Percentiles rank a stretch among this genome's conserved stretches.
Conservation (phyloP, 2,888 invertebrate genomes). For the Acanthococcus lagerstroemiae region DNA sequence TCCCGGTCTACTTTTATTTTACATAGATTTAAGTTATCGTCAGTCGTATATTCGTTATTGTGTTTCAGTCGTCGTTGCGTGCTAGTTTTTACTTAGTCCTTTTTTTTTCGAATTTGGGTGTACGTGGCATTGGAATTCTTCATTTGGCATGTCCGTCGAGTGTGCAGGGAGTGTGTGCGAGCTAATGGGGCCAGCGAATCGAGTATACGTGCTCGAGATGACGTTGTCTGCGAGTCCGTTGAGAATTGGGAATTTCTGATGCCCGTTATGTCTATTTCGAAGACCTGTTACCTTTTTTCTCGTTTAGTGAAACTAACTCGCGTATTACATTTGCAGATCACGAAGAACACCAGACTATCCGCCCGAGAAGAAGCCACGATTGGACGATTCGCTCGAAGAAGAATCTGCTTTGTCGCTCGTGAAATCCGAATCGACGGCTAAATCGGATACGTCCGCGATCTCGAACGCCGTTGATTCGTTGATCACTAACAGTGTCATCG, state of each 20-base stretch:
- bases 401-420: slow-evolving; percentile 15
- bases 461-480: not conserved
- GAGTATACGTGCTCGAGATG: too few relatives aligned
- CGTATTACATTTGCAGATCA: not conserved
- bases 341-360: slow-evolving; percentile 5
- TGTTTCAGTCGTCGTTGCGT: not conserved
- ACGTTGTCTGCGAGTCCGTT: too few relatives aligned
- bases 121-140: slow-evolving; percentile 1
- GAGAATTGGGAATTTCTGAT: too few relatives aligned
- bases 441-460: not conserved
- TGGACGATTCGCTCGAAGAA: slow-evolving; percentile 9
- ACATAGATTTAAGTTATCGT: too few relatives aligned
- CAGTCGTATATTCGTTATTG: not conserved
- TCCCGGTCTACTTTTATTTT: not conserved
- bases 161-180: too few relatives aligned
- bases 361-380: slow-evolving; percentile 16
- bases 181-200: too few relatives aligned
- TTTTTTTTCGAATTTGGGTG: not conserved
- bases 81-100: not conserved
- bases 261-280: too few relatives aligned
- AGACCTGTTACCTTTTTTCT: too few relatives aligned
- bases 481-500: slow-evolving; percentile 15
- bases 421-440: not conserved
- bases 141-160: too few relatives aligned
- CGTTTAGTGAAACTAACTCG: not conserved